Evolutionary conservation across 2,888 invertebrate species (phyloP), one percentile per base, ranked within the genome.

Genomic region (Ernsta delagoae): DNA sequence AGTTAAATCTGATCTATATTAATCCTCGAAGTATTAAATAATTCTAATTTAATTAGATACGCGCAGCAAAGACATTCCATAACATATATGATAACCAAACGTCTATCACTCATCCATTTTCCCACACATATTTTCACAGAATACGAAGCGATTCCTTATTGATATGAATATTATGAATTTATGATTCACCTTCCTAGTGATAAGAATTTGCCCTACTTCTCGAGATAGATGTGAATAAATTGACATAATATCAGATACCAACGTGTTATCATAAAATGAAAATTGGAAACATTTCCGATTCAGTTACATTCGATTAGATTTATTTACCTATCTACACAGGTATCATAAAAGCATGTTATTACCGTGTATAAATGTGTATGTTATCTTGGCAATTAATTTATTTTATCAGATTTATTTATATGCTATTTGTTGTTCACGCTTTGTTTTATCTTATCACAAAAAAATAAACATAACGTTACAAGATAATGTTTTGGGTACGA

Each of bases 401-500:
- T 56, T 56, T 56, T 56, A 34, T 56, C 56, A 31, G 34, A 24
- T 34, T 34, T 56, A 56, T 24, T 56, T 56, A 56, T 24, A 34
- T 24, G 34, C 11, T 56, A 11, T 56, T 56, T 56, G 11, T 24
- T 1, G 5, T 4, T 24, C 9, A 31, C 4, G 4, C 5, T 56
- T 31, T 56, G 5, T 56, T 34, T 56, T 56, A 56, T 56, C 56
- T 24, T 56, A 56, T 56, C 50, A 53, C 3, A 53, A 43, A 43
- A 43, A 43, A 24, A 24, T 43, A 9, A 43, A 43, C 8, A 43
- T 3, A 43, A 43, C 8, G 8, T 43, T 7, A 53, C 50, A 16
- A 53, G 16, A 48, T 45, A 45, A 24, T 24, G 24, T 24, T 24
- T n/a, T 24, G 24, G 24, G 24, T 24, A 24, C 24, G 24, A 24